These are phyloP conservation scores for Alcis repandata DNA, from an alignment of 2,888 invertebrate species.

Conservation along the genomic window DNA sequence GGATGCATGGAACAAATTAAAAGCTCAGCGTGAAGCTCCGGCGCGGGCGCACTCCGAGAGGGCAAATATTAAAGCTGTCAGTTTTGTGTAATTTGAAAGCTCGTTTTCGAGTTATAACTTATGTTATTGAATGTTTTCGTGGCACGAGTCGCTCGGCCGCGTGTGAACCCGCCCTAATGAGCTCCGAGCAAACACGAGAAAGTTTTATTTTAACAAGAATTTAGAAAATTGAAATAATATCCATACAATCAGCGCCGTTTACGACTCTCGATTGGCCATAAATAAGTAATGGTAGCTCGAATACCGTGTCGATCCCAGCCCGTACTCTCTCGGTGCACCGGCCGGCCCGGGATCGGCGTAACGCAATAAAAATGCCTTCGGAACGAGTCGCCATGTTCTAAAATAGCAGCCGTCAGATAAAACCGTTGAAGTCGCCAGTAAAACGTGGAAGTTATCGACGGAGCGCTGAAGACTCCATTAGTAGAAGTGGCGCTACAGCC, in stretches of 20 bases:
- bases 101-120: constrained; percentile 81
- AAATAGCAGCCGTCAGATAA: constrained; percentile 61
- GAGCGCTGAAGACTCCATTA: constrained; percentile 67
- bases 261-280: constrained; percentile 61
- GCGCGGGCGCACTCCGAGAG: constrained; percentile 62
- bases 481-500: constrained; percentile 65
- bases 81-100: constrained; percentile 83
- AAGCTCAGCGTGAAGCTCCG: constrained; percentile 83
- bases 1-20: constrained; percentile 86
- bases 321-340: constrained; percentile 52
- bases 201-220: constrained; percentile 57
- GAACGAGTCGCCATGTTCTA: constrained; percentile 63
- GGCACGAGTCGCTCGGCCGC: constrained; percentile 61
- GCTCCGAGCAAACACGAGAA: constrained; percentile 64
- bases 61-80: constrained; percentile 86
- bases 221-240: constrained; percentile 70
- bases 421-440: constrained; percentile 58
- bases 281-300: constrained; percentile 58
- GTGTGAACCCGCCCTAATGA: constrained; percentile 72
- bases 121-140: constrained; percentile 83
- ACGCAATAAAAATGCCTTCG: constrained; percentile 62
- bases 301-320: constrained; percentile 57
- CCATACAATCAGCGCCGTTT: constrained; percentile 67
- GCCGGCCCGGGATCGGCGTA: constrained; percentile 46
- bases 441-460: constrained; percentile 62